phyloP scores from a whole-genome alignment of 2,797 vertebrate species.

The Erethizon dorsatum region DNA sequence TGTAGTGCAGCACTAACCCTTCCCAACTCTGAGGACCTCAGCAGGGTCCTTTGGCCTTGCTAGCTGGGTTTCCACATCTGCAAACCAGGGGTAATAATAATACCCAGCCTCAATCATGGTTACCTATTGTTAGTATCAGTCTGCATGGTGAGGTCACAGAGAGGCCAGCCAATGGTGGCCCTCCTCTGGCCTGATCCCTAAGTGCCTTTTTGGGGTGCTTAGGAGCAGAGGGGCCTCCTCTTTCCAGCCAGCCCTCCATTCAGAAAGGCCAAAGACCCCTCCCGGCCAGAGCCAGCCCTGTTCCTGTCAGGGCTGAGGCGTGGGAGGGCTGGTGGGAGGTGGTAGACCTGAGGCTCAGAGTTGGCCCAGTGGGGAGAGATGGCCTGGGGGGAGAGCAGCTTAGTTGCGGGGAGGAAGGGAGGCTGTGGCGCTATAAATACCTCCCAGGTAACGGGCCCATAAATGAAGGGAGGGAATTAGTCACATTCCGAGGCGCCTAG shows the following conservation, averaged over 20 bases:
- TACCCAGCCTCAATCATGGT: background rate
- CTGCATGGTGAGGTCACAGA: slow-evolving; percentile 38
- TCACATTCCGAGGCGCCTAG: slow-evolving; percentile 82
- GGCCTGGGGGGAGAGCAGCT: slow-evolving; percentile 73
- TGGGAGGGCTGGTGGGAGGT: background rate
- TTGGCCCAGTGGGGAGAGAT: slow-evolving; percentile 60
- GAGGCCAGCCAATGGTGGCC: background rate
- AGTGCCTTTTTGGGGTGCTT: slow-evolving; percentile 37
- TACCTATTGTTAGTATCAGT: slow-evolving; percentile 54
- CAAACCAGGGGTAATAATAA: background rate
- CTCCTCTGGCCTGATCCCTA: background rate
- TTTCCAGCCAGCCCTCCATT: background rate
- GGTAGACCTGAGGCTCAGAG: background rate
- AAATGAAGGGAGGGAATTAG: slow-evolving; percentile 89
- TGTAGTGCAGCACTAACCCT: background rate
- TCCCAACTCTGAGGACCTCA: background rate
- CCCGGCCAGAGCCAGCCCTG: background rate
- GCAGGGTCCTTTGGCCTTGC: background rate
- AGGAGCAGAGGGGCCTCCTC: background rate
- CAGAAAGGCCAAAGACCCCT: background rate
- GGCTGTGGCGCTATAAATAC: slow-evolving; percentile 86
- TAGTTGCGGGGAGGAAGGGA: slow-evolving; percentile 62
- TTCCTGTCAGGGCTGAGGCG: background rate
- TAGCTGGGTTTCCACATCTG: slow-evolving; percentile 45
- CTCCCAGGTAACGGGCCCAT: slow-evolving; percentile 88